Base-by-base conservation (phyloP, 2,888 invertebrate species). In the Halocaridina rubra region DNA sequence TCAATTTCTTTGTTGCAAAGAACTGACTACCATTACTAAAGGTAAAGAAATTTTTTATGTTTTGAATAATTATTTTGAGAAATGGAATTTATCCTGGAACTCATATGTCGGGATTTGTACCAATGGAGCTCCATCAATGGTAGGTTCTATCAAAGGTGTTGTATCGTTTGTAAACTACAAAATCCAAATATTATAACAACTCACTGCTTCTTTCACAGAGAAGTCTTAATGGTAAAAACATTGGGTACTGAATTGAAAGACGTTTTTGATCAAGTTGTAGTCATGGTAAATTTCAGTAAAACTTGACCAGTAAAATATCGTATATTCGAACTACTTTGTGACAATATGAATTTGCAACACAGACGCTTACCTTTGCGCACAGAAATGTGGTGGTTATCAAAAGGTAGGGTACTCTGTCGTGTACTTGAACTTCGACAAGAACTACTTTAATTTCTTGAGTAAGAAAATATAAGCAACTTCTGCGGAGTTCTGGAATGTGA, bases 1-100 rank as follows among this genome's bases (percentile, higher is more conserved):
- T 29, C 79, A 67, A 46, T 78, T 67, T 79, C 64, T 79, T 24
- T 79, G 19, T 27, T 79, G 22, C 33, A 79, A 79, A 33, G 79
- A 67, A 79, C 53, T 32, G 32, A 30, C 46, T 61, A 64, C 30
- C 61, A 79, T 69, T 33, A 69, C 39, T 33, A 67, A 33, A 75
- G 75, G 75, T 75, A 27, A 75, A 39, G 75, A 75, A 24, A 75
- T 46, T 75, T 75, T 39, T 39, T 3, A 33, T 75, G 53, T 74
- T 74, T 57, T 85, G 22, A 75, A 75, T 29, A 27, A 57, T 30
- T 57, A 64, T 32, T 32, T 74, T n/a, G 39, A 39, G 39, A 39
- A 39, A 39, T 39, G 39, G 39, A 39, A 39, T 39, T 39, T 39
- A 39, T 39, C 39, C 39, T n/a, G n/a, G n/a, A n/a, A n/a, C n/a